Base-by-base conservation (phyloP, 2,797 vertebrate species). In the Hafferia zeledoni region DNA sequence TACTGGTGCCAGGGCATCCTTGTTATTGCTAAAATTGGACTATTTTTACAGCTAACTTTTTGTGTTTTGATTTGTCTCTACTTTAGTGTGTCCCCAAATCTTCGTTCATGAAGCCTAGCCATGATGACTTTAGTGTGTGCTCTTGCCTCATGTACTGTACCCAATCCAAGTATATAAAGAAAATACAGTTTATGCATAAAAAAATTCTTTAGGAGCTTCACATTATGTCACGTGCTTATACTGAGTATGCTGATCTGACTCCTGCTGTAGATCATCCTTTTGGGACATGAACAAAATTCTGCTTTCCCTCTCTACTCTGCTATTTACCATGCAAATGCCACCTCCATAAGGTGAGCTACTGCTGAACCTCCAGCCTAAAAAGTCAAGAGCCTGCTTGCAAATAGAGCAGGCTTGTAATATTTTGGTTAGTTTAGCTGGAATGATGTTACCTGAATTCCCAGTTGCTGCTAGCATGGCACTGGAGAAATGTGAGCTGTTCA, bases 401-500 rank as follows among this genome's bases (percentile, higher is more conserved):
- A 46, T n/a, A 67, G 50, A 76, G 17, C 5, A 43, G 59, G 52
- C 10, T 64, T 84, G 71, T 25, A 77, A 37, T 56, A 9, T 53
- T 76, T 83, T 19, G 31, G 37, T 41, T 37, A 25, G 8, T 17
- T 17, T 13, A 39, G 31, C 57, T 71, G 49, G 41, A 75, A 27
- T 33, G 41, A 75, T 52, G 37, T 31, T 49, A 27, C 35, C 80
- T 63, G 33, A 57, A 33, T 30, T 57, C 56, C n/a, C 0, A 0
- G 12, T 20, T 49, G 47, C 69, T 72, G 68, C 16, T 17, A 13
- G 23, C n/a, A 2, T 8, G 9, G 43, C 16, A 14, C n/a, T 27
- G 35, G 16, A 23, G 14, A 33, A 37, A 27, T 0, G 1, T 0
- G 2, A 93, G 44, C 16, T 41, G 35, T 41, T 15, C 0, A 1